Evolutionary conservation across 2,797 vertebrate genomes (phyloP), one percentile per base, ranked within the genome.

Genomic region (Phalloptychus januarius): DNA sequence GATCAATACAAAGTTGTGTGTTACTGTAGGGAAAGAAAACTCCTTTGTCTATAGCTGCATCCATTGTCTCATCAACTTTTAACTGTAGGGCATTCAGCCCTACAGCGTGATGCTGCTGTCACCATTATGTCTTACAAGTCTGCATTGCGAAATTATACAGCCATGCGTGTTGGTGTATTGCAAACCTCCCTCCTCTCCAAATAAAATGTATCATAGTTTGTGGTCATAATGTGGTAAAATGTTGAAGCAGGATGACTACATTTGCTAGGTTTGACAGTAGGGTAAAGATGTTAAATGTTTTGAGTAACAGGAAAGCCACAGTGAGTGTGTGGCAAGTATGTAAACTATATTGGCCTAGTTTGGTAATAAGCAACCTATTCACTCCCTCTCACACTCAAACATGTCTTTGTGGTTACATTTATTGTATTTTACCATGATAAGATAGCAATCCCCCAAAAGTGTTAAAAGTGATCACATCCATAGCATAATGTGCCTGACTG

Each of bases 281-380:
- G 6, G 45, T 52, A 38, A 52, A 5, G 6, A 40, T 75, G 4
- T 70, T 74, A 31, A 12, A 48, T 52, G 31, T 72, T 79, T 75
- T 71, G 46, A 42, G 69, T 46, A 58, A 85, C 72, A 83, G 69
- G 71, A 78, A 87, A 73, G 33, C 8, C 5, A 23, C 28, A 63
- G 36, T 71, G 48, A 69, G n/a, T 50, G 48, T 31, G 42, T 33
- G 2, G 7, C 2, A 31, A n/a, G 15, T 4, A 38, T 58, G 36
- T 75, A 42, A 7, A 75, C 61, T 1, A n/a, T 46, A 20, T 79
- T 76, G 42, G n/a, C 25, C 38, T 58, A 48, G 2, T 7, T 2
- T 65, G 11, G 61, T 80, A 8, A 42, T 77, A 65, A 58, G 28
- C 10, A 67, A 15, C 15, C 23, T 42, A 69, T 69, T 50, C 65